Evolutionary conservation across 2,888 invertebrate genomes (phyloP).

Genomic region (Perizoma affinitatum): DNA sequence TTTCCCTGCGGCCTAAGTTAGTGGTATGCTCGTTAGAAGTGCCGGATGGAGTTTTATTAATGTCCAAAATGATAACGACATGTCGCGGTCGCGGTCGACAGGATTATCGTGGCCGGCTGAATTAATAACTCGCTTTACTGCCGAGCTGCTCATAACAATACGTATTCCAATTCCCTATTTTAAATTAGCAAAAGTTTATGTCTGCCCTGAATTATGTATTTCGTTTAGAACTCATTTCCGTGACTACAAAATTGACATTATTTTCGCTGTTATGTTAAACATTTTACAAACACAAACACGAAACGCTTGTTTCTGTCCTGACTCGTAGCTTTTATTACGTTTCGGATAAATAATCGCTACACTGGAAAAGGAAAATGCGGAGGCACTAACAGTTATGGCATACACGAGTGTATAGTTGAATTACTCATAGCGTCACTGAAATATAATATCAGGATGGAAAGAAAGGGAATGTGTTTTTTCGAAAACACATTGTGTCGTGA

Average conservation of each 20-base stretch:
- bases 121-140: constrained; percentile 66
- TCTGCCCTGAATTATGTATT: constrained; percentile 50
- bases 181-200: constrained; percentile 57
- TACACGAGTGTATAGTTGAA: constrained; percentile 40
- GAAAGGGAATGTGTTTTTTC: constrained; percentile 20
- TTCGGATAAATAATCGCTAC: constrained; percentile 39
- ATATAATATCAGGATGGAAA: constrained; percentile 35
- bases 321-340: constrained; percentile 37
- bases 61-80: constrained; percentile 74
- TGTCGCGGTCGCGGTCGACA: constrained; percentile 53
- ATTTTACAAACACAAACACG: constrained; percentile 34
- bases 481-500: constrained; percentile 60
- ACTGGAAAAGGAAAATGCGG: constrained; percentile 35
- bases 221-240: constrained; percentile 41
- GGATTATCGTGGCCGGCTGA: constrained; percentile 67
- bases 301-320: constrained; percentile 35
- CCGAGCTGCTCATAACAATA: constrained; percentile 52
- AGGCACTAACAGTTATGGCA: constrained; percentile 43
- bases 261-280: constrained; percentile 29
- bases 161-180: constrained; percentile 60
- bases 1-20: constrained; percentile 63
- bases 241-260: constrained; percentile 33
- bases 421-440: constrained; percentile 46
- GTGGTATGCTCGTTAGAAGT: constrained; percentile 59
- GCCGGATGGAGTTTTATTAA: constrained; percentile 70